Conservation (phyloP, 1,140 invertebrate species). For the Caerostris extrusa region DNA sequence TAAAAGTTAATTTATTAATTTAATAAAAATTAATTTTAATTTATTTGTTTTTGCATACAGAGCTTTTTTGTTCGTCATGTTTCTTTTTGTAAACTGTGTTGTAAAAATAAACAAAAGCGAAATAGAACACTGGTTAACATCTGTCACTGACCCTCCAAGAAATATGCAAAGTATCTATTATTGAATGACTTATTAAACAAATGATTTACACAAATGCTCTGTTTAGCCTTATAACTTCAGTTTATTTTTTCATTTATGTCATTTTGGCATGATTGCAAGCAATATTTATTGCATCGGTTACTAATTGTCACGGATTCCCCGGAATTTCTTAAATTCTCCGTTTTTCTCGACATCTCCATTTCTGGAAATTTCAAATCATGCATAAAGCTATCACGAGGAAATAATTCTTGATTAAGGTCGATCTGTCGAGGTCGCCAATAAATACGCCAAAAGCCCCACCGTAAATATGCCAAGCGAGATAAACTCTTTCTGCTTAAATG, state of each 20-base stretch:
- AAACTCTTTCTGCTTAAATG: background rate
- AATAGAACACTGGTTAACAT: no score
- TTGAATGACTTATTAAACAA: no score
- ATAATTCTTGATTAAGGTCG: background rate
- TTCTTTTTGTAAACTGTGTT: no score
- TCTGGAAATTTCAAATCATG: background rate
- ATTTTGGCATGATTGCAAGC: background rate
- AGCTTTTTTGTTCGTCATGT: no score
- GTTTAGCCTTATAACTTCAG: background rate
- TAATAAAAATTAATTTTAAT: no score
- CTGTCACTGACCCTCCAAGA: no score
- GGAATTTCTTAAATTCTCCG: background rate
- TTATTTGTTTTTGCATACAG: no score
- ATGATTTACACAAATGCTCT: background rate
- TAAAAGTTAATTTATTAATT: no score
- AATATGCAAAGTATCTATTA: no score
- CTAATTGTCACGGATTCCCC: background rate
- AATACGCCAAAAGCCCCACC: background rate
- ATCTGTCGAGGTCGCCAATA: constrained; percentile 11
- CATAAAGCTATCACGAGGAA: background rate
- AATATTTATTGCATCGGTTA: background rate
- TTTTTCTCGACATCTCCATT: background rate
- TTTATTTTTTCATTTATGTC: background rate
- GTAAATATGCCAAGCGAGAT: background rate
- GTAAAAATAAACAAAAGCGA: no score